phyloP scores from a whole-genome alignment of 2,113 vertebrate species.

The Pachycephala philippinensis region DNA sequence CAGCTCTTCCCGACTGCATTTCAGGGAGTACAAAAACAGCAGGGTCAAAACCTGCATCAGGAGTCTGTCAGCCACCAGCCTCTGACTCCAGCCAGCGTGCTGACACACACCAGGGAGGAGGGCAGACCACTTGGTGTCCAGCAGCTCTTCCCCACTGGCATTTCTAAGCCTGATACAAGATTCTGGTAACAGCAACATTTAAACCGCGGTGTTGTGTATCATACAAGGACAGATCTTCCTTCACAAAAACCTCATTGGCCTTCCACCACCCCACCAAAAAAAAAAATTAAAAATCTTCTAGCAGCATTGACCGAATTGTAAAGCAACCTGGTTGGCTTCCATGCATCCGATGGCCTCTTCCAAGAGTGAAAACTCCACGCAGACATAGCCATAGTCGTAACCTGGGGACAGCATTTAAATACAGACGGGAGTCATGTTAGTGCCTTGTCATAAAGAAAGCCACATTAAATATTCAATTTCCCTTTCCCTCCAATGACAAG shows the following conservation, averaged over 20 bases:
- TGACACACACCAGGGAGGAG: background rate
- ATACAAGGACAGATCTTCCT: constrained; percentile 60
- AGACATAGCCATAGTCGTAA: constrained; percentile 99
- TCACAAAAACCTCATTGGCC: constrained; percentile 51
- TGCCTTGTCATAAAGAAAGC: constrained; percentile 80
- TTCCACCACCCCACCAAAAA: constrained; percentile 79
- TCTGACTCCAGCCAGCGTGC: constrained; percentile 10
- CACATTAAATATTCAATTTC: constrained; percentile 71
- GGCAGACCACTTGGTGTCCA: background rate
- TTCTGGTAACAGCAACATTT: constrained; percentile 51
- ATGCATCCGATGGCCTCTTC: constrained; percentile 99
- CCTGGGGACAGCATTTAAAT: constrained; percentile 99
- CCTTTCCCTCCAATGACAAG: constrained; percentile 69
- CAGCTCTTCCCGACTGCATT: background rate
- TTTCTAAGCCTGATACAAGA: constrained; percentile 31
- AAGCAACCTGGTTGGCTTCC: constrained; percentile 99
- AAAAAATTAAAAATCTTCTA: constrained; percentile 75
- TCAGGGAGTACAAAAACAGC: background rate
- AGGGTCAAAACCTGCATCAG: constrained; percentile 14
- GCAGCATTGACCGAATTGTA: constrained; percentile 95
- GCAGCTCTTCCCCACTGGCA: constrained; percentile 1
- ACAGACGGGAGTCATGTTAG: constrained; percentile 99
- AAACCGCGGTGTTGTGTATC: background rate
- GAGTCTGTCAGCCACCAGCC: constrained; percentile 4
- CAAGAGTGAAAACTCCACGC: constrained; percentile 99